These are phyloP conservation scores for Staurois parvus DNA, from an alignment of 2,797 vertebrate species.

Conservation along the genomic window DNA sequence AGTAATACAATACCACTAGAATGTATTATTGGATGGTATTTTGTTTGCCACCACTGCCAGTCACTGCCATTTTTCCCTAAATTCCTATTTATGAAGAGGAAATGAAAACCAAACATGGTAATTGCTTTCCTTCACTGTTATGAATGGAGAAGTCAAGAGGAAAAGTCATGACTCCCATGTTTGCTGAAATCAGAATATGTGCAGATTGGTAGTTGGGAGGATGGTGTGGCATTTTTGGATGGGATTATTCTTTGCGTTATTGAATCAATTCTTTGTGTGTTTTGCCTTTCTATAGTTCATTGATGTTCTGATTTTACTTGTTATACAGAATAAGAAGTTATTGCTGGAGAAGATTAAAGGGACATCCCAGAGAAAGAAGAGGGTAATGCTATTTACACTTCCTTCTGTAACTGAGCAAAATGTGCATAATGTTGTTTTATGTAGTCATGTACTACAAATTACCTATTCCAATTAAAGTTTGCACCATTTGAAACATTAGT, in stretches of 20 bases:
- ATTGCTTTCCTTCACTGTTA: neutral
- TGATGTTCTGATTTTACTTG: conserved; percentile 5
- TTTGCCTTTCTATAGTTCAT: no score
- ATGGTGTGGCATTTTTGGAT: neutral
- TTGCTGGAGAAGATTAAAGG: conserved; percentile 92
- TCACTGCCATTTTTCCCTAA: no score
- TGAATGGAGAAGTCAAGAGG: neutral
- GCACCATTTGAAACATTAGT: no score
- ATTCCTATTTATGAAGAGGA: no score
- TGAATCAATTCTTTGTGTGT: no score
- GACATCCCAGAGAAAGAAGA: conserved; percentile 89
- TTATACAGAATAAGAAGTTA: conserved; percentile 89
- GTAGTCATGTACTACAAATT: neutral
- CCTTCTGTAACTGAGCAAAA: neutral
- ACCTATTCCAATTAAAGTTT: no score
- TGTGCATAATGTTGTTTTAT: neutral
- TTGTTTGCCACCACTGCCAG: no score
- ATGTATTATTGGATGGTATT: no score
- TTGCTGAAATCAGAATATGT: neutral
- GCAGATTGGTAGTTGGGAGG: no score
- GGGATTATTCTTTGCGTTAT: no score
- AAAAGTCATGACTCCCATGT: neutral
- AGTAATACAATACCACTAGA: no score
- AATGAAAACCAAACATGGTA: no score
- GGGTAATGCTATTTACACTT: conserved; percentile 76